Conservation (phyloP, 2,888 invertebrate species). For the Zeuzera pyrina region DNA sequence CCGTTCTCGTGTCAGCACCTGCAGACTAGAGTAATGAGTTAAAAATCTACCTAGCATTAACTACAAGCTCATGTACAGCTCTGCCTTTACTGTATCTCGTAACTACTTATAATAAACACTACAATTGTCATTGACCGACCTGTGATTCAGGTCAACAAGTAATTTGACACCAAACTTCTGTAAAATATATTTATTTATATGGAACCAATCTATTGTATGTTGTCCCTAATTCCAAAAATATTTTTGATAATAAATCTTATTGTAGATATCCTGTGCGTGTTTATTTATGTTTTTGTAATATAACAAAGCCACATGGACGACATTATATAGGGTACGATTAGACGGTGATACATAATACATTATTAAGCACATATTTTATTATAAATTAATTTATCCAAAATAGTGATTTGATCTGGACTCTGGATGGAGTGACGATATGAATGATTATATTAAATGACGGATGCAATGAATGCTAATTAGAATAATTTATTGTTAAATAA, state of each 20-base stretch:
- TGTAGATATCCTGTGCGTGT: constrained; percentile 59
- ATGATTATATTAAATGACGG: constrained; percentile 25
- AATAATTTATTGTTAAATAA: neutral
- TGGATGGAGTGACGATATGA: constrained; percentile 67
- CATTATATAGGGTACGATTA: no score
- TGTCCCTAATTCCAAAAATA: no score
- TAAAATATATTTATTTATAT: no score
- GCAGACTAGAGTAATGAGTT: constrained; percentile 48
- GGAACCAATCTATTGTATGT: no score
- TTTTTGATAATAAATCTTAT: no score
- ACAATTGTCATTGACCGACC: neutral
- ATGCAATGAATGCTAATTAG: constrained; percentile 12
- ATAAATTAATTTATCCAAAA: neutral
- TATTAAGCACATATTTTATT: neutral
- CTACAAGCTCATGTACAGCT: constrained; percentile 53
- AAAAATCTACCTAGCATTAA: constrained; percentile 45
- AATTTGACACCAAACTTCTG: no score
- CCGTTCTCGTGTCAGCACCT: constrained; percentile 53
- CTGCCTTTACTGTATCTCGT: constrained; percentile 24
- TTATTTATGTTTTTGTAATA: constrained; percentile 35
- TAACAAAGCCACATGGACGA: constrained; percentile 44
- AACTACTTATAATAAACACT: neutral
- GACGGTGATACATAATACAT: no score
- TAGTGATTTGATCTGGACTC: constrained; percentile 4
- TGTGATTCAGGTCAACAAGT: no score